phyloP scores from a whole-genome alignment of 2,113 vertebrate species.

The Sinocyclocheilus anshuiensis region DNA sequence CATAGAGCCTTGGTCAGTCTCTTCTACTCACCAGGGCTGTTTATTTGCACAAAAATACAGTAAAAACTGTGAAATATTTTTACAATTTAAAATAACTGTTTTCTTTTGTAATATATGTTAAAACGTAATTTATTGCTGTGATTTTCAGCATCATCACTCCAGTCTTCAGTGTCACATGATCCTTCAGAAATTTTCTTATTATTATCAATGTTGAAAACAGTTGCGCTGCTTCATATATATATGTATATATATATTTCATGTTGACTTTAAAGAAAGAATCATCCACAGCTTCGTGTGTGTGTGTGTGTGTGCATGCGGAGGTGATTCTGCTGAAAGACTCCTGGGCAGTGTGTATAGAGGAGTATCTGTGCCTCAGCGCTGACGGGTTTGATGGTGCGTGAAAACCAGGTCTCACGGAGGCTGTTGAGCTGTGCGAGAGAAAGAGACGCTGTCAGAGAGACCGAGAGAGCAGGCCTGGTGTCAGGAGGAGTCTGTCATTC shows the following conservation, averaged over 20 bases:
- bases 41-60: no score
- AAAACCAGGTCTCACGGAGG: conserved; percentile 59
- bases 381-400: conserved; percentile 70
- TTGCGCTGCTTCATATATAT: no score
- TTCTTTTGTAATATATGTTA: no score
- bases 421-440: conserved; percentile 24
- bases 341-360: conserved; percentile 30
- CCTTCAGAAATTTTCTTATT: no score
- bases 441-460: conserved; percentile 32
- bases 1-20: background rate
- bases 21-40: no score
- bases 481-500: conserved; percentile 5
- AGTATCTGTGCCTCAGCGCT: conserved; percentile 50
- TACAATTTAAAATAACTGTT: no score
- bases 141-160: no score
- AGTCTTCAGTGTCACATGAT: no score
- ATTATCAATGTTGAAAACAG: no score
- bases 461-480: background rate
- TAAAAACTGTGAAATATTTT: no score
- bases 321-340: conserved; percentile 46
- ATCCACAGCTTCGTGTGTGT: background rate
- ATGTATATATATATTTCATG: background rate
- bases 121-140: no score
- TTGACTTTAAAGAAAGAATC: background rate
- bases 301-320: background rate